phyloP scores from a whole-genome alignment of 1,140 invertebrate genomes.

The Sesamia nonagrioides region DNA sequence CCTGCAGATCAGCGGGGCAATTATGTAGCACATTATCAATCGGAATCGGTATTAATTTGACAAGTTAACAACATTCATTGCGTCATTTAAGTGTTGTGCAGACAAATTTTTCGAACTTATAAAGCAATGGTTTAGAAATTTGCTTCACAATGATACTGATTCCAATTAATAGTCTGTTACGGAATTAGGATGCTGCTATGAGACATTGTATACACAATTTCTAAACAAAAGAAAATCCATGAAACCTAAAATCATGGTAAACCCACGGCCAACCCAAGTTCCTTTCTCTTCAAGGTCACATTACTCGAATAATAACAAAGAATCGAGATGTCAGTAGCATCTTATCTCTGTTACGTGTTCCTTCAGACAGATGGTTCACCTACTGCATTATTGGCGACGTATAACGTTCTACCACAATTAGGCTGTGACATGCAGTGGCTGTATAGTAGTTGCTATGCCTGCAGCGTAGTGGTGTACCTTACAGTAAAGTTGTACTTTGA shows the following conservation, averaged over 20 bases:
- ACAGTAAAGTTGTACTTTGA: conserved; percentile 68
- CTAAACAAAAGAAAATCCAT: neutral
- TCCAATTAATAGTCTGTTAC: no score
- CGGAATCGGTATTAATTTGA: no score
- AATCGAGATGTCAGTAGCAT: conserved; percentile 60
- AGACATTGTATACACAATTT: neutral
- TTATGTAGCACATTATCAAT: no score
- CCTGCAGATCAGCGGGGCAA: no score
- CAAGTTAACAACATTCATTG: no score
- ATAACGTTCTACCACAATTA: conserved; percentile 23
- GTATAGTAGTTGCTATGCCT: conserved; percentile 67
- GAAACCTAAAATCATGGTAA: neutral
- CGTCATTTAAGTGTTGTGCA: no score
- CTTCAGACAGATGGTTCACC: neutral
- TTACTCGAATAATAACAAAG: conserved; percentile 50
- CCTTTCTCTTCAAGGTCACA: conserved; percentile 35
- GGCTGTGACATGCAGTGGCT: conserved; percentile 64
- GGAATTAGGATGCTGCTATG: no score
- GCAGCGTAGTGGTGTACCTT: conserved; percentile 69
- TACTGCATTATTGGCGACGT: neutral
- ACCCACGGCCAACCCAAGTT: conserved; percentile 6
- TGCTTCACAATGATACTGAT: no score
- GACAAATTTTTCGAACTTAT: no score
- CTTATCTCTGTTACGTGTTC: conserved; percentile 58
- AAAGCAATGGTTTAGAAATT: no score